Evolutionary conservation across 1,140 invertebrate genomes (phyloP).

Genomic region (Eriosoma lanigerum): DNA sequence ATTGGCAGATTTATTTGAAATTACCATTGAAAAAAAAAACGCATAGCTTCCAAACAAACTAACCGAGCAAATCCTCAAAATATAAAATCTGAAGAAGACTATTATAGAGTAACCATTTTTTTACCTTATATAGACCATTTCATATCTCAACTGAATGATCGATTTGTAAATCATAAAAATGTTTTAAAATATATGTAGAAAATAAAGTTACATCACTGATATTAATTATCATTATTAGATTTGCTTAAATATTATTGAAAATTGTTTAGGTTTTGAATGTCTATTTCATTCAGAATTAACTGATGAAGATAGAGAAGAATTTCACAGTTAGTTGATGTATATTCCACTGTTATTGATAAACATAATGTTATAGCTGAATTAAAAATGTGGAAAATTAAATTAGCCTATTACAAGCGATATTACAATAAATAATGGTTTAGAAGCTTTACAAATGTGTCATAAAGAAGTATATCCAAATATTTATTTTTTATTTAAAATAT

Average conservation of each 20-base stretch:
- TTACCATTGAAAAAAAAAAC: background rate
- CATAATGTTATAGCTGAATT: no score
- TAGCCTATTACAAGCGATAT: no score
- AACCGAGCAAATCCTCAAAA: conserved; percentile 5
- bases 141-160: background rate
- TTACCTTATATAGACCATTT: conserved; percentile 3
- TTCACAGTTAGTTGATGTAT: conserved; percentile 6
- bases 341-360: background rate
- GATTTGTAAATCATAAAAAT: background rate
- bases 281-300: conserved; percentile 7
- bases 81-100: background rate
- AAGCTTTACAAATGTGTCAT: no score
- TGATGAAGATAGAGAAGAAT: background rate
- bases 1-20: background rate
- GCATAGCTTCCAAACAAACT: background rate
- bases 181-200: background rate
- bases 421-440: no score
- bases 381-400: no score
- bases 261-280: background rate
- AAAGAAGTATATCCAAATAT: no score
- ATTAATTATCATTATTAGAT: background rate
- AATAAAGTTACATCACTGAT: background rate
- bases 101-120: background rate
- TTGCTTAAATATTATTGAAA: background rate
- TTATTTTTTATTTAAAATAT: no score